Evolutionary conservation across 2,797 vertebrate genomes (phyloP).

Genomic region (Acestrorhynchus altus): DNA sequence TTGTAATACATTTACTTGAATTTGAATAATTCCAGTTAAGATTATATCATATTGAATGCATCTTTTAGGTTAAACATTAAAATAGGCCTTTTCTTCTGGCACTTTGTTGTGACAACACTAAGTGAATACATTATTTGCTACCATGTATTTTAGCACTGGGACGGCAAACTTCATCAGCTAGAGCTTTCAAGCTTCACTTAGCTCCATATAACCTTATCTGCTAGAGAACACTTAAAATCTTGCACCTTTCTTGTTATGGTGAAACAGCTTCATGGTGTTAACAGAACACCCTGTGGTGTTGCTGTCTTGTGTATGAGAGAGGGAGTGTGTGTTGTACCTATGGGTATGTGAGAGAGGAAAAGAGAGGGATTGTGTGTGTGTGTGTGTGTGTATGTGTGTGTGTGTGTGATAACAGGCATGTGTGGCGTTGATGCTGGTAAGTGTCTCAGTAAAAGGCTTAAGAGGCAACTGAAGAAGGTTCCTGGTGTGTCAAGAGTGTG

Average conservation of each 20-base stretch:
- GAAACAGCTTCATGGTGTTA: constrained; percentile 50
- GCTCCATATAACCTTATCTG: constrained; percentile 19
- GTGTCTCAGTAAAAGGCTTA: constrained; percentile 26
- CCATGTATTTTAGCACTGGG: neutral
- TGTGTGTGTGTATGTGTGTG: no score
- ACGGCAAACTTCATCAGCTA: neutral
- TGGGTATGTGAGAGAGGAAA: constrained; percentile 40
- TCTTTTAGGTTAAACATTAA: no score
- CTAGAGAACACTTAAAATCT: constrained; percentile 28
- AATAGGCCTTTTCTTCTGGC: no score
- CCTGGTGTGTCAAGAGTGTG: constrained; percentile 52
- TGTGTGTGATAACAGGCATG: no score
- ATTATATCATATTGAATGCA: no score
- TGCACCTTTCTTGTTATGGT: constrained; percentile 44
- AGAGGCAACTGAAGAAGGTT: constrained; percentile 33
- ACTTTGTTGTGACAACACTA: no score
- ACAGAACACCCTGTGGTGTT: constrained; percentile 31
- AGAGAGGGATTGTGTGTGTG: constrained; percentile 15
- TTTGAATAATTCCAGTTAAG: neutral
- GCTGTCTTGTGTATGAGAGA: neutral
- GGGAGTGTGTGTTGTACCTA: constrained; percentile 12
- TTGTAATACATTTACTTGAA: no score
- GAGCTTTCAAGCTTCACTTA: neutral
- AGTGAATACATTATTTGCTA: no score
- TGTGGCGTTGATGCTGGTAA: constrained; percentile 13